Conservation (phyloP, 2,113 vertebrate genomes). For the Hystrix cristata region DNA sequence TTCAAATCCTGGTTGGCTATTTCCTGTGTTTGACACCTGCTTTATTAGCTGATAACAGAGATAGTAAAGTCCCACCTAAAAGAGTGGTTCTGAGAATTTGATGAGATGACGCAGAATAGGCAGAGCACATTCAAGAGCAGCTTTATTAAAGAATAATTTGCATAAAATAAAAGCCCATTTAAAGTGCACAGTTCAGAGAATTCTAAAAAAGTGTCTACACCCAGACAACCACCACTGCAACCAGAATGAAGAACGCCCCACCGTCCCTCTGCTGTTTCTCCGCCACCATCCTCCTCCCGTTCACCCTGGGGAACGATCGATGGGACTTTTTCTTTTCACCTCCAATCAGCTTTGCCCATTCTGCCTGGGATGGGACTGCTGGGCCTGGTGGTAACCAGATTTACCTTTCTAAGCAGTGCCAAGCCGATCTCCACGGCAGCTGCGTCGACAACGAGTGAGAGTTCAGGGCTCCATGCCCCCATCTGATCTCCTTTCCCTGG, state of each 20-base stretch:
- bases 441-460: too few species aligned
- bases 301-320: not conserved
- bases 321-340: not conserved
- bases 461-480: too few species aligned
- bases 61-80: not conserved
- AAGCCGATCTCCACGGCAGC: not conserved
- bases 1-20: not conserved
- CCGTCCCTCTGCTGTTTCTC: too few species aligned
- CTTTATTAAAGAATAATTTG: not conserved
- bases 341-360: not conserved
- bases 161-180: not conserved
- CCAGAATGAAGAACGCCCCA: not conserved
- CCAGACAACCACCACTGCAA: not conserved
- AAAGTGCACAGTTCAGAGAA: not conserved
- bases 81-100: not conserved
- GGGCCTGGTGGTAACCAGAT: not conserved
- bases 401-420: not conserved
- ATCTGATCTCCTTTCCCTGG: not conserved
- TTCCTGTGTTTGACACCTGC: not conserved
- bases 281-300: too few species aligned
- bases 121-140: not conserved
- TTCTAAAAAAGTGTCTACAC: not conserved
- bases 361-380: not conserved
- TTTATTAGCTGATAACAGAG: not conserved
- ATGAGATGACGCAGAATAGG: not conserved